phyloP scores from a whole-genome alignment of 1,140 invertebrate genomes.

The Anadara kagoshimensis region DNA sequence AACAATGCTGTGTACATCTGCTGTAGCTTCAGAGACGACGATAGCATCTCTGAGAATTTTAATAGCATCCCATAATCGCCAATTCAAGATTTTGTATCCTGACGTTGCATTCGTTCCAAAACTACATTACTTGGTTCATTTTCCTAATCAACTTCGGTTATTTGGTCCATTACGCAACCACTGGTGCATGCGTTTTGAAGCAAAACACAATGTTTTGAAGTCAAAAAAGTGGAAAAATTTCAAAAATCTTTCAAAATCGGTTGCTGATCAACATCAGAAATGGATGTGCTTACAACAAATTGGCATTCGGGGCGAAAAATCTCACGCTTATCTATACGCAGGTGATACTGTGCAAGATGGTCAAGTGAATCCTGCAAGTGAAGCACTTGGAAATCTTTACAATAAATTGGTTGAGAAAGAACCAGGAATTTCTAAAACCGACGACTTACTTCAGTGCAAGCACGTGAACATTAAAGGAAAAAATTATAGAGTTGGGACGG shows the following conservation, averaged over 20 bases:
- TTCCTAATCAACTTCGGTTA: conserved; percentile 6
- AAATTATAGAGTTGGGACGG: background rate
- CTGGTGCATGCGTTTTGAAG: conserved; percentile 4
- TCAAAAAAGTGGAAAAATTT: conserved; percentile 26
- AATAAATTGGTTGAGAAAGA: background rate
- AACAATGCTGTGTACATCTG: conserved; percentile 14
- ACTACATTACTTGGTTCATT: conserved; percentile 13
- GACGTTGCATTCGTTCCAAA: conserved; percentile 7
- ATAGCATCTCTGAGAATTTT: conserved; percentile 6
- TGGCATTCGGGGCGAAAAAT: background rate
- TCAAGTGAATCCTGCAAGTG: background rate
- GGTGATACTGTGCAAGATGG: conserved; percentile 2
- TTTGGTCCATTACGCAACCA: conserved; percentile 23
- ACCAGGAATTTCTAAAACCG: background rate
- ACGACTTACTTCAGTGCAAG: background rate
- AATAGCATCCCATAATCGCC: background rate
- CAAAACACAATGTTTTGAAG: conserved; percentile 15
- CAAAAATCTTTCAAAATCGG: no score
- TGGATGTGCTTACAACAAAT: conserved; percentile 25
- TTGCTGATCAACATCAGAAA: conserved; percentile 16
- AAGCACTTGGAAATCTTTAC: background rate
- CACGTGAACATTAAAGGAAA: conserved; percentile 3
- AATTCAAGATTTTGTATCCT: conserved; percentile 8
- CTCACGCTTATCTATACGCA: conserved; percentile 12
- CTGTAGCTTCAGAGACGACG: conserved; percentile 13